Evolutionary conservation across 2,888 invertebrate genomes (phyloP).

Genomic region (Gymnocheta viridis): DNA sequence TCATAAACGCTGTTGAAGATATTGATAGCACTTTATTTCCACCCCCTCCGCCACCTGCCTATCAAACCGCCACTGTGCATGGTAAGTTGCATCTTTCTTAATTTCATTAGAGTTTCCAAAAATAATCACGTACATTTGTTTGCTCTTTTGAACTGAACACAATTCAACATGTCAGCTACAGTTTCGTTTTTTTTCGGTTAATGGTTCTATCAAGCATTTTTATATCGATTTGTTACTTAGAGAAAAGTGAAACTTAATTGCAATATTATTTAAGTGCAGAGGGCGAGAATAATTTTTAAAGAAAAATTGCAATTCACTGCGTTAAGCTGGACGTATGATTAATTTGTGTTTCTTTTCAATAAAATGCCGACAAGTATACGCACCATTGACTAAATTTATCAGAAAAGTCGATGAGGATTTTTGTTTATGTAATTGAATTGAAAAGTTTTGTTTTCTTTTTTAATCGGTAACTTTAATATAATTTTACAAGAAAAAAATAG

Average conservation of each 20-base stretch:
- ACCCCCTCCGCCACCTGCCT: conserved; percentile 79
- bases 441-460: neutral
- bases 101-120: neutral
- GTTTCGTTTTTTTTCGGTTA: neutral
- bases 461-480: too few species aligned
- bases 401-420: neutral
- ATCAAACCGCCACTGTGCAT: conserved; percentile 81
- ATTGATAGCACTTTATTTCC: conserved; percentile 73
- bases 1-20: conserved; percentile 63
- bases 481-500: too few species aligned
- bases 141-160: neutral
- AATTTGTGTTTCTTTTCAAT: neutral
- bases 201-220: neutral
- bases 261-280: neutral
- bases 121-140: neutral
- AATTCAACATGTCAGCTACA: conserved; percentile 36
- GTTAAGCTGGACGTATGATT: neutral
- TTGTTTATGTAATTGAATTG: neutral
- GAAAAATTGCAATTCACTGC: neutral
- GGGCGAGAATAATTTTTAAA: neutral
- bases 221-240: conserved; percentile 9
- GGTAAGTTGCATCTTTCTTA: conserved; percentile 76
- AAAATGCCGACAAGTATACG: neutral
- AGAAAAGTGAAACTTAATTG: neutral
- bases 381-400: neutral